These are phyloP conservation scores for Enteromius afrohamiltoni DNA, from an alignment of 2,797 vertebrate species.

Conservation along the genomic window DNA sequence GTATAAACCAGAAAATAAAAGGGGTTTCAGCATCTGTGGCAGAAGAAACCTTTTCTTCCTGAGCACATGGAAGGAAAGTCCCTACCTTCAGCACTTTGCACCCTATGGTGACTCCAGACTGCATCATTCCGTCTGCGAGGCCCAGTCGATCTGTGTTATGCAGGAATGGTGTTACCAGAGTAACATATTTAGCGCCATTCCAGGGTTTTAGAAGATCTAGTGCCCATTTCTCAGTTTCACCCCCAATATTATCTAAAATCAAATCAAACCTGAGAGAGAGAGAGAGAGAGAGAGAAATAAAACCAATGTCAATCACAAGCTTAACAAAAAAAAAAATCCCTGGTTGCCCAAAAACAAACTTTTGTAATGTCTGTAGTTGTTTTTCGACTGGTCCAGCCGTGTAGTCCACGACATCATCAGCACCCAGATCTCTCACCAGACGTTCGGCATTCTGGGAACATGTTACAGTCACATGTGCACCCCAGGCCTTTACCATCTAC, in stretches of 20 bases:
- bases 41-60: not conserved
- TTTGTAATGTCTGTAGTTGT: conserved; percentile 79
- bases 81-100: conserved; percentile 88
- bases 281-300: not conserved
- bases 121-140: conserved; percentile 92
- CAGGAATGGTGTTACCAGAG: conserved; percentile 93
- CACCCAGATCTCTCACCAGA: conserved; percentile 85
- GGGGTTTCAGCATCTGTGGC: not conserved
- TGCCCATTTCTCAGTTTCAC: conserved; percentile 89
- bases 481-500: conserved; percentile 93
- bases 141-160: conserved; percentile 90
- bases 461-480: conserved; percentile 91
- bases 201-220: conserved; percentile 87
- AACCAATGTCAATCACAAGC: not conserved
- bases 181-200: conserved; percentile 91
- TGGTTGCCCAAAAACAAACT: conserved; percentile 71
- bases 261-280: conserved; percentile 86
- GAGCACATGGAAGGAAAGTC: not conserved
- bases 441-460: conserved; percentile 88
- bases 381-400: conserved; percentile 80
- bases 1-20: not conserved
- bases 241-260: conserved; percentile 93
- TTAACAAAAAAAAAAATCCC: not conserved
- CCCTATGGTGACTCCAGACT: conserved; percentile 84
- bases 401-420: conserved; percentile 90